A percentile compares a stretch with the other conserved stretches of the same genome.
Evolutionary conservation across 2,797 vertebrate genomes (phyloP).

Genomic region (Muraenolepis orangiensis): DNA sequence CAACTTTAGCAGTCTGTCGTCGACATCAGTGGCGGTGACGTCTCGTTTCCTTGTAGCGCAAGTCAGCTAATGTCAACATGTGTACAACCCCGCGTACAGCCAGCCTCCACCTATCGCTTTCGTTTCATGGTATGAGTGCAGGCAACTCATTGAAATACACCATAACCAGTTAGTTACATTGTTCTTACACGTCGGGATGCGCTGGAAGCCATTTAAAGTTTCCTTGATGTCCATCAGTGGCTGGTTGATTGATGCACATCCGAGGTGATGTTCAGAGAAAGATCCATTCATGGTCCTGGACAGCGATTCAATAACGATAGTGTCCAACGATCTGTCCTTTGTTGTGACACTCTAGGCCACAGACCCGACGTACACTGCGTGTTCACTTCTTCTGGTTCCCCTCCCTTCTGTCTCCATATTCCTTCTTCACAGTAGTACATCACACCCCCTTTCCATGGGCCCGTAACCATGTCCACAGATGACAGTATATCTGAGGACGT

Average conservation of each 20-base stretch:
- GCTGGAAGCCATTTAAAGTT: background rate
- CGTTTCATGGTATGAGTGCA: background rate
- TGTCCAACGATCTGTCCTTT: background rate
- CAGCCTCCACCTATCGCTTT: too few species aligned
- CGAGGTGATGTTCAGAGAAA: background rate
- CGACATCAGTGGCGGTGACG: background rate
- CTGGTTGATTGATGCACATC: background rate
- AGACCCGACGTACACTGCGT: background rate
- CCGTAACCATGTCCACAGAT: conserved; percentile 80
- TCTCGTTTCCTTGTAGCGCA: background rate
- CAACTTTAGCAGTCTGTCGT: conserved; percentile 22
- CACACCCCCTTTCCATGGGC: conserved; percentile 53
- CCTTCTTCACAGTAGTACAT: conserved; percentile 53
- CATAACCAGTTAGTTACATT: background rate
- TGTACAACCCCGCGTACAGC: too few species aligned
- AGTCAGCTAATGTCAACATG: conserved; percentile 5
- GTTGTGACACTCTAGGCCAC: too few species aligned
- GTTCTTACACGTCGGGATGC: background rate
- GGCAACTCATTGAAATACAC: background rate
- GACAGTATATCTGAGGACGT: conserved; percentile 81
- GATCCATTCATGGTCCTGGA: background rate
- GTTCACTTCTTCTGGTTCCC: conserved; percentile 1
- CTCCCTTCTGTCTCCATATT: background rate
- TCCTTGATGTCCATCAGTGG: background rate
- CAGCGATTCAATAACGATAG: background rate